phyloP scores from a whole-genome alignment of 2,113 vertebrate genomes.

The Corythaixoides concolor region DNA sequence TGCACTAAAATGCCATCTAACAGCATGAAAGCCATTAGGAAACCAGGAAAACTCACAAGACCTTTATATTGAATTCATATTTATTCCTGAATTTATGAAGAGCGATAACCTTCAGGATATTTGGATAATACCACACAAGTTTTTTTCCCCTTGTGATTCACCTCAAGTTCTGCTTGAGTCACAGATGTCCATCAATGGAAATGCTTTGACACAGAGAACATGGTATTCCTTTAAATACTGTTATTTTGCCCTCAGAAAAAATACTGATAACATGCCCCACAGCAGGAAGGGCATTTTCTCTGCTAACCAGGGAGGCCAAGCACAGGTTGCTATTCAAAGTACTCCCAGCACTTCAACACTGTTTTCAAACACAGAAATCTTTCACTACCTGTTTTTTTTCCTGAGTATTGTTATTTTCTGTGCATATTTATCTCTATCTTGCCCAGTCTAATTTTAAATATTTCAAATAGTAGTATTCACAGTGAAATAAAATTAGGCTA shows the following conservation, averaged over 20 bases:
- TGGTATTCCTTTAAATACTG: not conserved
- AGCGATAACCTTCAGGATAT: not conserved
- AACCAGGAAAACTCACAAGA: not conserved
- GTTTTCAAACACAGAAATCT: not conserved
- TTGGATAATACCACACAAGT: not conserved
- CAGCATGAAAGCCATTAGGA: conserved; percentile 2
- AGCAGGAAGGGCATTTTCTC: not conserved
- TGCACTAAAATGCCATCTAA: not conserved
- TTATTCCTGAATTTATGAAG: not conserved
- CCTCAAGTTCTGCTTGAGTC: not conserved
- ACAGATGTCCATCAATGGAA: not conserved
- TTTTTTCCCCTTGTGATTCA: not conserved
- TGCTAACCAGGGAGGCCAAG: not conserved
- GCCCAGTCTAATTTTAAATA: not conserved
- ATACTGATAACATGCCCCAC: not conserved
- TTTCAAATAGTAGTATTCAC: not conserved
- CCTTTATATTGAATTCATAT: not conserved
- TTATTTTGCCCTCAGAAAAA: not conserved
- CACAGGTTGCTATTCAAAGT: not conserved
- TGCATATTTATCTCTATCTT: not conserved
- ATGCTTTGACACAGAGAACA: not conserved
- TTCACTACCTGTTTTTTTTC: not conserved
- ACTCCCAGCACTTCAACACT: not conserved
- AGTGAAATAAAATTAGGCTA: not conserved
- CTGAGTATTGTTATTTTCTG: not conserved